Evolutionary conservation across 2,113 vertebrate genomes (phyloP).

Genomic region (Ploceus nigricollis): DNA sequence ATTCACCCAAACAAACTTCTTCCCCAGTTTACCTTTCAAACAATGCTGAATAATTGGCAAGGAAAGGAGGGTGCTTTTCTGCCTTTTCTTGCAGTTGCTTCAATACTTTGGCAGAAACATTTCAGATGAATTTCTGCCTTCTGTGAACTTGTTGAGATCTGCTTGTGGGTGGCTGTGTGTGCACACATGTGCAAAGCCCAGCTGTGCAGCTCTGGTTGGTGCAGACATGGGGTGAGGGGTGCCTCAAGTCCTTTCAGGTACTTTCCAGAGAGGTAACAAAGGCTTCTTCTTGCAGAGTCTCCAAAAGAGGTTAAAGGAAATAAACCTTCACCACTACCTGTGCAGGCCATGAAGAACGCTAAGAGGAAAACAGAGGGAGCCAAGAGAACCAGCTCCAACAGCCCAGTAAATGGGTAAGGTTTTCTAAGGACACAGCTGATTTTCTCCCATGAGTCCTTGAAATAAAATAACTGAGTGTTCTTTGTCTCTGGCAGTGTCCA

Average conservation of each 20-base stretch:
- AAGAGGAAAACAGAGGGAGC: conserved; percentile 71
- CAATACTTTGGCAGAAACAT: background rate
- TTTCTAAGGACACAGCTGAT: fast-evolving
- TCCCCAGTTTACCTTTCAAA: background rate
- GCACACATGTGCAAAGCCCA: background rate
- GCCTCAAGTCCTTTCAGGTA: background rate
- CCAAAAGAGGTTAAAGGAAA: conserved; percentile 75
- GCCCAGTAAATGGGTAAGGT: conserved; percentile 78
- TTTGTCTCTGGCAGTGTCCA: conserved; percentile 51
- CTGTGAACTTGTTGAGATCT: background rate
- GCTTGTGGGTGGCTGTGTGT: background rate
- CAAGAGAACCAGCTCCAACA: conserved; percentile 65
- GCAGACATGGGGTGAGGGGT: fast-evolving
- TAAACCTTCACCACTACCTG: conserved; percentile 71
- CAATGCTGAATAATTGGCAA: background rate
- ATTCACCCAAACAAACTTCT: background rate
- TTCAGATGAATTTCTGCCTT: background rate
- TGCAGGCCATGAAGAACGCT: conserved; percentile 72
- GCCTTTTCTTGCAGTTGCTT: no score
- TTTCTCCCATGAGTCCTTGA: fast-evolving
- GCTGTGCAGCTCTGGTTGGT: fast-evolving
- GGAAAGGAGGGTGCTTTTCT: background rate
- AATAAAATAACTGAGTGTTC: background rate
- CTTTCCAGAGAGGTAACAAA: background rate
- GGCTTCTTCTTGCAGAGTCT: conserved; percentile 63